These are phyloP conservation scores for Andrena cerasifolii DNA, from an alignment of 1,140 invertebrate species.

Conservation along the genomic window DNA sequence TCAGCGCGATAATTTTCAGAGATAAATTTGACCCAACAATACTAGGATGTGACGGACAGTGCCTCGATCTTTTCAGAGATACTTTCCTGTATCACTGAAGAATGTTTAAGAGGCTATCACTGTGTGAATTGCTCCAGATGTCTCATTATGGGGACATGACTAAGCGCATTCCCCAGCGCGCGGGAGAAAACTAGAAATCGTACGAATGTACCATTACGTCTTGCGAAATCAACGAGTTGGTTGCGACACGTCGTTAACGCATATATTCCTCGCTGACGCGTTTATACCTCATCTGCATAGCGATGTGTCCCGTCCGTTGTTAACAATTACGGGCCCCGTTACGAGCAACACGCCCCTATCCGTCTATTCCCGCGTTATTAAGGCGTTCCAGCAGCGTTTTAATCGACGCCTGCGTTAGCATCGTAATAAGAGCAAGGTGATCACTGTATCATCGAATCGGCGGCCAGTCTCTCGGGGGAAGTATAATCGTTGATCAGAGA, in stretches of 20 bases:
- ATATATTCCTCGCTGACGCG: constrained; percentile 38
- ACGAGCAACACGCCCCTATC: constrained; percentile 33
- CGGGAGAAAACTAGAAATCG: neutral
- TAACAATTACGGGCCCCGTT: constrained; percentile 44
- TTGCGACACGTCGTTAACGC: constrained; percentile 42
- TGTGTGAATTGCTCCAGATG: neutral
- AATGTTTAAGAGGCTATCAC: neutral
- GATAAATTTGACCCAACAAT: no score
- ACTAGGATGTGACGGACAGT: no score
- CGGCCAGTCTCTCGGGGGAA: neutral
- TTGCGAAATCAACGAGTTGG: constrained; percentile 48
- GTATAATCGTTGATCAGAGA: neutral
- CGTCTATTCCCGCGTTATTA: neutral
- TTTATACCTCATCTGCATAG: constrained; percentile 56
- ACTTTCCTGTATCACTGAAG: neutral
- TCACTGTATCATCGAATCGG: neutral
- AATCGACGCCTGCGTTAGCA: neutral
- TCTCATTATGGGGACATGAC: neutral
- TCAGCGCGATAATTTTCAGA: no score
- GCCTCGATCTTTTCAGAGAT: neutral
- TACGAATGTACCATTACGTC: constrained; percentile 7
- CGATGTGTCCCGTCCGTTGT: constrained; percentile 12
- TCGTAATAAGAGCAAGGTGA: constrained; percentile 9
- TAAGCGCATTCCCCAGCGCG: neutral
- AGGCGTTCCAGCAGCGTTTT: constrained; percentile 9